Base-by-base conservation (phyloP, 1,140 invertebrate genomes). In the Caenorhabditis elegans region DNA sequence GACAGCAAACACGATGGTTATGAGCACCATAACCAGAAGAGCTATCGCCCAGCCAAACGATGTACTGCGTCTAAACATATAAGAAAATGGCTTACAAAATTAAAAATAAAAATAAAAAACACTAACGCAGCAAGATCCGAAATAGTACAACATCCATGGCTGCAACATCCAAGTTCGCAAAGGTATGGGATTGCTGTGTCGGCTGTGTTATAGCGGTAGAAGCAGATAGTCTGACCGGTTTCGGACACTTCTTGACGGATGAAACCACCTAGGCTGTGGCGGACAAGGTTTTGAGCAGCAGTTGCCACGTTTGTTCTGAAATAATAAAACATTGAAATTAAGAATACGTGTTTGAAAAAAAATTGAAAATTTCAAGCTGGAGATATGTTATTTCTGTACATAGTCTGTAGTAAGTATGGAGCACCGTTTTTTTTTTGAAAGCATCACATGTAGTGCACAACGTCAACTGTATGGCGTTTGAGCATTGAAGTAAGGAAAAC, bases 181-280 rank as follows among this genome's bases (percentile, higher is more conserved):
- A 81, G 22, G 24, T 81, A 81, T 28, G 80, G 80, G 4, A 81
- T 60, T 8, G 80, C 53, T 11, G 60, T 53, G 47, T 81, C 80
- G 11, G 10, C 80, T 13, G 19, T 47, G 19, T 15, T 77, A 13
- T 48, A 70, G 1, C 80, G 60, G 49, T 81, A 81, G 80, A 70
- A 81, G 39, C 80, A 81, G 22, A 81, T 81, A 8, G 46, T 76
- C 28, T 81, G 80, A 10, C 80, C 80, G 6, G 80, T 43, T 39
- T 81, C 80, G 3, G 80, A 81, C 2, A 81, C 60, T 76, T 81
- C 80, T 60, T 81, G 80, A 22, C 80, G 43, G 8, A 81, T 81
- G 13, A 81, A 53, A 8, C 80, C 80, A 19, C 65, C 80, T 24
- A 81, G n/a, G 51, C 48, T 81, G 17, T 81, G 55, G 10, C 75